phyloP scores from a whole-genome alignment of 2,113 vertebrate species.

The Nannobrachium achirus region DNA sequence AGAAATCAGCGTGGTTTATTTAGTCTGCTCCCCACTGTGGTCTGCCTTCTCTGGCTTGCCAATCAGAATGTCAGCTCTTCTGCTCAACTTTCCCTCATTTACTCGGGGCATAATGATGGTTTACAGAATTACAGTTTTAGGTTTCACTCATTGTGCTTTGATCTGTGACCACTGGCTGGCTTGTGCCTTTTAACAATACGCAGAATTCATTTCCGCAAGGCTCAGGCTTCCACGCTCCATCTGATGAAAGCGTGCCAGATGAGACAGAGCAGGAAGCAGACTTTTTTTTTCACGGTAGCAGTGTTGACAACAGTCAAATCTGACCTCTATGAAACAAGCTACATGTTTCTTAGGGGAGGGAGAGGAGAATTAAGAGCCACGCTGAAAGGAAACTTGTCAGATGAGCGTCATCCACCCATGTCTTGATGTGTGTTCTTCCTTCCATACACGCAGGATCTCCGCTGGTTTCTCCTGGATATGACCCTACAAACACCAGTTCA shows the following conservation, averaged over 20 bases:
- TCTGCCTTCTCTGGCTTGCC: slow-evolving; percentile 41
- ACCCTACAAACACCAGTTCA: slow-evolving; percentile 58
- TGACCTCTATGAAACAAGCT: slow-evolving; percentile 74
- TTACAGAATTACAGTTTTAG: slow-evolving; percentile 77
- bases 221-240: slow-evolving; percentile 54
- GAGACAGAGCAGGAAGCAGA: slow-evolving; percentile 76
- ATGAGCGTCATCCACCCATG: slow-evolving; percentile 64
- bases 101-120: slow-evolving; percentile 59
- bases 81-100: slow-evolving; percentile 53
- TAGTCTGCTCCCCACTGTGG: slow-evolving; percentile 47
- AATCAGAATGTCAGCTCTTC: slow-evolving; percentile 56
- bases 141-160: slow-evolving; percentile 72
- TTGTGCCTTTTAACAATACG: slow-evolving; percentile 61
- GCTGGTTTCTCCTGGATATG: slow-evolving; percentile 52
- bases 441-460: slow-evolving; percentile 29
- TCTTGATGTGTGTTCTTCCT: slow-evolving; percentile 63
- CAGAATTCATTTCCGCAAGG: slow-evolving; percentile 68
- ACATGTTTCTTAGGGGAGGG: slow-evolving; percentile 68
- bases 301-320: slow-evolving; percentile 77
- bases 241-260: slow-evolving; percentile 74
- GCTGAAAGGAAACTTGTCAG: slow-evolving; percentile 75
- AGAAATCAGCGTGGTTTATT: slow-evolving; percentile 74
- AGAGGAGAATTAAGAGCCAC: slow-evolving; percentile 62
- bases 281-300: slow-evolving; percentile 61
- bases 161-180: slow-evolving; percentile 64